Percentiles rank a stretch among this genome's conserved stretches.
Conservation (phyloP, 1,140 invertebrate genomes). For the Augochlora pura region DNA sequence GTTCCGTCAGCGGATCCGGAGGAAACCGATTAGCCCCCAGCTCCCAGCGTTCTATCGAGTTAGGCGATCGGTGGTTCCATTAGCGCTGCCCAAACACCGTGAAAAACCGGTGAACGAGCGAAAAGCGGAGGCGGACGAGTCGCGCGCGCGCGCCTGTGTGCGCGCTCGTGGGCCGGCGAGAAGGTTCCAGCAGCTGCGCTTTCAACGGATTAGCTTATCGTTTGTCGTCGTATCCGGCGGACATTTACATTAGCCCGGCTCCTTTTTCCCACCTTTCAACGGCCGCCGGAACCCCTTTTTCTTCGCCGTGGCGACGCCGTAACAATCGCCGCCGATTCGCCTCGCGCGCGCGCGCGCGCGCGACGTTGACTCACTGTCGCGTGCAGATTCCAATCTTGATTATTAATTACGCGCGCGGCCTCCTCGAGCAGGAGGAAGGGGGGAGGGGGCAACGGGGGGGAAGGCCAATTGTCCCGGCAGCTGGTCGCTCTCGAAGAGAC, state of each 20-base stretch:
- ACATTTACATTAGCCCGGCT: constrained; percentile 33
- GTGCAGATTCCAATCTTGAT: constrained; percentile 22
- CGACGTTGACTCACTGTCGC: constrained; percentile 34
- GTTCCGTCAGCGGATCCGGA: too few species aligned
- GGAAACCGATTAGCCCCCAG: too few species aligned
- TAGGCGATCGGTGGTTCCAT: too few species aligned
- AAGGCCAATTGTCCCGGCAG: constrained; percentile 8
- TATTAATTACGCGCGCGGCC: constrained; percentile 23
- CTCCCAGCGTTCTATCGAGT: too few species aligned
- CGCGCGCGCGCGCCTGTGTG: too few species aligned
- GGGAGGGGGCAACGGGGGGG: background rate
- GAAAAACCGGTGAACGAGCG: background rate
- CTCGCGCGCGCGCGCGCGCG: too few species aligned
- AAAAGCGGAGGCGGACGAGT: background rate
- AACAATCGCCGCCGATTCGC: constrained; percentile 15
- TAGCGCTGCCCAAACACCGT: constrained; percentile 9
- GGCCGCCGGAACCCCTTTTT: background rate
- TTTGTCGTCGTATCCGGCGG: constrained; percentile 9
- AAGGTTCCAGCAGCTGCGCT: constrained; percentile 35
- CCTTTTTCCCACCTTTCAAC: constrained; percentile 2
- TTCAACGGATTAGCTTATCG: constrained; percentile 44
- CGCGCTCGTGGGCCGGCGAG: too few species aligned
- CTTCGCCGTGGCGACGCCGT: background rate
- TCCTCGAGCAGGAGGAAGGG: background rate
- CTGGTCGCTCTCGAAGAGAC: background rate